Evolutionary conservation across 1,140 invertebrate species (phyloP), one percentile per base, ranked within the genome.

Genomic region (Drosophila cardini): DNA sequence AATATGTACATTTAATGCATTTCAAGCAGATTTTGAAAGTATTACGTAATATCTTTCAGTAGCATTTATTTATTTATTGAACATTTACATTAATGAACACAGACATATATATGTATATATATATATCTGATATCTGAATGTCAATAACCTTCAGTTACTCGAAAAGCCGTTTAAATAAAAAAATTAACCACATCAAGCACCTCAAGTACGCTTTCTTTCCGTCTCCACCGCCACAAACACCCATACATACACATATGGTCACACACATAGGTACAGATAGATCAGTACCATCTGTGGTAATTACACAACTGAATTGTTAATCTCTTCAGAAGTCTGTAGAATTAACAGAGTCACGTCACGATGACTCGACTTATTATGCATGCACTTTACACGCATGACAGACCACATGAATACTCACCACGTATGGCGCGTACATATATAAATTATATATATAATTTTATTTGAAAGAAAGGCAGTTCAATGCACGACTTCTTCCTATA

Each of bases 381-480:
- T 56, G 52, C 69, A 50, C 18, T 58, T 34, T 15, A 48, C 11
- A 69, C 38, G 48, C 67, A 45, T 62, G 38, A 34, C 18, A 40
- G 13, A 60, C 16, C 8, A 18, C 64, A 60, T 60, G 34, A 60
- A 61, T 61, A 52, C 15, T 15, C 43, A 42, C 18, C 42, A 26
- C 53, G 32, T 38, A 58, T 9, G 2, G 52, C 3, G 42, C 26
- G 30, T 32, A 6, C 32, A 40, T 42, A 63, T 16, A 43, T 18
- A 18, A 34, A 36, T 18, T 60, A 43, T 13, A 50, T 18, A 50
- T 45, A 10, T 38, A 38, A 30, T 4, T 13, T 4, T 52, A 8
- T 63, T 26, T 1, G 21, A 26, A 30, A 26, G 15, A 9, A 30
- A 9, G 9, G 58, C 75, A 82, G 79, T 83, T 75, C 40, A 83